phyloP scores from a whole-genome alignment of 2,888 invertebrate species.

The Alentia gelatinosa region DNA sequence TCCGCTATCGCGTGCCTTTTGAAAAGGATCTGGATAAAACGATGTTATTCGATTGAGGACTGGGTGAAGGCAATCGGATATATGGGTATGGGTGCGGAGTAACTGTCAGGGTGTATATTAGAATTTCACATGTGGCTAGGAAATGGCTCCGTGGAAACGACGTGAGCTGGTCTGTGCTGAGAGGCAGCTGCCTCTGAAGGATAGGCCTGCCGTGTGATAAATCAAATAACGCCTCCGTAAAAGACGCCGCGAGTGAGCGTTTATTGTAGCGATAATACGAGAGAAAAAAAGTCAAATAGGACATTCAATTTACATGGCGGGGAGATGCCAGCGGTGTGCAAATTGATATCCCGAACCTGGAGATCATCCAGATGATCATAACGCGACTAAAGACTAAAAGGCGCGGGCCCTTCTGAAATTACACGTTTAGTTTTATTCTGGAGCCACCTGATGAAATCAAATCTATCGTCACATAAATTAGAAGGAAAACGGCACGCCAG shows the following conservation, averaged over 20 bases:
- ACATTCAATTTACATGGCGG: conserved; percentile 14
- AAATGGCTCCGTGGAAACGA: not conserved
- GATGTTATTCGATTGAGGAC: not conserved
- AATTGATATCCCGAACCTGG: not conserved
- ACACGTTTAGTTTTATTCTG: not conserved
- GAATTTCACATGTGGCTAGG: not conserved
- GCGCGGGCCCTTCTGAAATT: not conserved
- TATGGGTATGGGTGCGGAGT: not conserved
- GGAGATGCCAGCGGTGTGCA: not conserved
- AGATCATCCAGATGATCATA: not conserved
- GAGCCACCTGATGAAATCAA: not conserved
- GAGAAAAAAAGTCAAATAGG: not conserved
- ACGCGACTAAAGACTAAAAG: not conserved
- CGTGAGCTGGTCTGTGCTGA: not conserved
- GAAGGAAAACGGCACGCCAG: not conserved
- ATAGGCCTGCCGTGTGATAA: not conserved
- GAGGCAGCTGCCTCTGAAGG: not conserved
- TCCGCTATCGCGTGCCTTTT: not conserved
- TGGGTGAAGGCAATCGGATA: too few relatives aligned
- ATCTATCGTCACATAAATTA: not conserved
- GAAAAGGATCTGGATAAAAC: not conserved
- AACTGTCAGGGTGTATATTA: not conserved
- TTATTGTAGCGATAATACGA: not conserved
- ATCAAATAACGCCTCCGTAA: not conserved
- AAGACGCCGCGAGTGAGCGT: not conserved